Evolutionary conservation across 1,140 invertebrate genomes (phyloP).

Genomic region (Leptinotarsa texana): DNA sequence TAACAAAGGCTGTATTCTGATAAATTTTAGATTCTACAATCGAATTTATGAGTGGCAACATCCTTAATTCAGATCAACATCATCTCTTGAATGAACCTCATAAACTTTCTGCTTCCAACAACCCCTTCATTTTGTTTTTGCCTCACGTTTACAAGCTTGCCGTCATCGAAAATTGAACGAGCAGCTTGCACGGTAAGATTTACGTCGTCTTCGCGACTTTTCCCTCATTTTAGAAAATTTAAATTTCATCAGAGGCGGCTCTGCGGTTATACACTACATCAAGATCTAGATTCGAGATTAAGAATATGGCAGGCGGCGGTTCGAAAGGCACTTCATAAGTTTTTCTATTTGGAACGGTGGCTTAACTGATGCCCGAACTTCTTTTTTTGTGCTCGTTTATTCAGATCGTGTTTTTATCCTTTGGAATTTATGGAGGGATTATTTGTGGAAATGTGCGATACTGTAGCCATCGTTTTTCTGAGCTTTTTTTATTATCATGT

Average conservation of each 20-base stretch:
- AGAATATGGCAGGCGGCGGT: not conserved
- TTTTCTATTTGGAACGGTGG: conserved; percentile 8
- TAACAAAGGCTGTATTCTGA: not conserved
- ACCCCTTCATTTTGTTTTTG: conserved; percentile 1
- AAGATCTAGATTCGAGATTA: not conserved
- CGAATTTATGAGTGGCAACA: not conserved
- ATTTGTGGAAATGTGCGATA: conserved; percentile 6
- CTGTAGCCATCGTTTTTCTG: not conserved
- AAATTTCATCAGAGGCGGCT: conserved; percentile 7
- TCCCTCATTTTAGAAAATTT: not conserved
- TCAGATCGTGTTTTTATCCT: conserved; percentile 6
- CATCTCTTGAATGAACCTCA: not conserved
- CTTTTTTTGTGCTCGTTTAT: conserved; percentile 2
- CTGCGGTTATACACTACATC: conserved; percentile 5
- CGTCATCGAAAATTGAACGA: conserved; percentile 8
- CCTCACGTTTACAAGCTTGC: not conserved
- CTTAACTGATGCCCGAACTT: conserved; percentile 7
- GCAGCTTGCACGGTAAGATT: conserved; percentile 4
- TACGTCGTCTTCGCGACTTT: conserved; percentile 4
- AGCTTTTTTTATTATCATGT: not conserved
- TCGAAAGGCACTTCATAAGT: not conserved
- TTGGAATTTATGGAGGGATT: not conserved
- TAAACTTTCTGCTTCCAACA: not conserved
- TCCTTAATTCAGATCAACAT: not conserved
- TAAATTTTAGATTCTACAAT: not conserved